Evolutionary conservation across 2,888 invertebrate genomes (phyloP).

Genomic region (Trissoscelio sp.): DNA sequence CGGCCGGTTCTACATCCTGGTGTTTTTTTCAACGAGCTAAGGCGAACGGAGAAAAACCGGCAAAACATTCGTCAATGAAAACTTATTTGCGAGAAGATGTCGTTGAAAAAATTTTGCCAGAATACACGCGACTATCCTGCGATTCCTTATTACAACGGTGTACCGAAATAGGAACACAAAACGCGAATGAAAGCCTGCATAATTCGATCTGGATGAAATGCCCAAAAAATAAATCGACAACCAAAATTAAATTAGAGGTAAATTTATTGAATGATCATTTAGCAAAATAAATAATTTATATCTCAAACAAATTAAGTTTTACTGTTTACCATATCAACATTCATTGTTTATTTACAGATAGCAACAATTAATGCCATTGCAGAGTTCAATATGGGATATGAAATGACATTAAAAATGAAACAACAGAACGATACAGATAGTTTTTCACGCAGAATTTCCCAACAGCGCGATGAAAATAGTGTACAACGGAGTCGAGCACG

Average conservation of each 20-base stretch:
- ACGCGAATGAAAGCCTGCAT: conserved; percentile 26
- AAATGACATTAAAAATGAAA: conserved; percentile 6
- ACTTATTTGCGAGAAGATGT: background rate
- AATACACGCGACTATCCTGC: conserved; percentile 21
- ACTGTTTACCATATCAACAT: background rate
- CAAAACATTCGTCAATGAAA: background rate
- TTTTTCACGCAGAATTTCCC: background rate
- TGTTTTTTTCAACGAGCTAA: conserved; percentile 23
- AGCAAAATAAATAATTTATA: conserved; percentile 8
- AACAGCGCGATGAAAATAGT: background rate
- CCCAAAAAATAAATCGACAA: conserved; percentile 7
- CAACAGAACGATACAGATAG: conserved; percentile 1
- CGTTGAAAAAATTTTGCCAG: background rate
- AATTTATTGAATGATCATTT: conserved; percentile 2
- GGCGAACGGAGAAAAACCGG: background rate
- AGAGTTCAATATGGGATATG: conserved; percentile 24
- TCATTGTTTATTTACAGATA: conserved; percentile 28
- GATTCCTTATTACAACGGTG: conserved; percentile 14
- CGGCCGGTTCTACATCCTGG: conserved; percentile 22
- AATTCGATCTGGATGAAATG: conserved; percentile 2
- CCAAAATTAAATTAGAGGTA: conserved; percentile 7
- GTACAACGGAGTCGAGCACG: background rate
- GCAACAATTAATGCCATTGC: conserved; percentile 33
- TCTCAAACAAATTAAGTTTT: background rate
- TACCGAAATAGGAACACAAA: conserved; percentile 16